phyloP scores from a whole-genome alignment of 2,113 vertebrate genomes.

The Oncorhynchus tshawytscha region DNA sequence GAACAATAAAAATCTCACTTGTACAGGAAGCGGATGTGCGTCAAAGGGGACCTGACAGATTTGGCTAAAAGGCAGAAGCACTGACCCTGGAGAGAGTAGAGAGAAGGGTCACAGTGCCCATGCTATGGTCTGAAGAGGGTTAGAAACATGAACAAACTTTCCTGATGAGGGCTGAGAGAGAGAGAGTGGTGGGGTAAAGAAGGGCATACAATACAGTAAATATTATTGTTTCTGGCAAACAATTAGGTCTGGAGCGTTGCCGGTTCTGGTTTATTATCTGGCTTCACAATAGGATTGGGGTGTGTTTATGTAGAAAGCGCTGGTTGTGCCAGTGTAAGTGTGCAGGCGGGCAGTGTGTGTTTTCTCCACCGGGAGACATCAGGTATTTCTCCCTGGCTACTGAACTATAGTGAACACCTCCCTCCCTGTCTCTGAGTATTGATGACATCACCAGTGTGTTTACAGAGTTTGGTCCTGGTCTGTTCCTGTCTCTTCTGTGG shows the following conservation, averaged over 20 bases:
- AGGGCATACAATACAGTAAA: constrained; percentile 12
- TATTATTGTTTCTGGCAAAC: constrained; percentile 32
- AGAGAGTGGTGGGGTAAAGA: background rate
- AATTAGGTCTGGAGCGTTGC: background rate
- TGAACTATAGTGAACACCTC: background rate
- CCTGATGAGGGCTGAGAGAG: background rate
- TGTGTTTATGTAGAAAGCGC: background rate
- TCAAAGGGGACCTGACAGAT: constrained; percentile 79
- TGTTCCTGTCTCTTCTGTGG: background rate
- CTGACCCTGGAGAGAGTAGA: constrained; percentile 74
- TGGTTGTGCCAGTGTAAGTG: background rate
- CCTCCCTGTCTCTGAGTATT: background rate
- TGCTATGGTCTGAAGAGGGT: background rate
- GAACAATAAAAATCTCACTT: constrained; percentile 90
- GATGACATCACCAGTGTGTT: background rate
- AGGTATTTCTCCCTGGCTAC: background rate
- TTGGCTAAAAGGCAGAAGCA: constrained; percentile 72
- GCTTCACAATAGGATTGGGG: constrained; percentile 7
- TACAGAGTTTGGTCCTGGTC: background rate
- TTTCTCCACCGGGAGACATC: background rate
- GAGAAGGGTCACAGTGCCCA: background rate
- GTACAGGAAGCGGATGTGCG: constrained; percentile 89
- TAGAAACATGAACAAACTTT: background rate
- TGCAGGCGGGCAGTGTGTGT: background rate
- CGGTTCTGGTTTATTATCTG: constrained; percentile 7